Evolutionary conservation across 2,888 invertebrate genomes (phyloP).

Genomic region (Caenorhabditis sp.): DNA sequence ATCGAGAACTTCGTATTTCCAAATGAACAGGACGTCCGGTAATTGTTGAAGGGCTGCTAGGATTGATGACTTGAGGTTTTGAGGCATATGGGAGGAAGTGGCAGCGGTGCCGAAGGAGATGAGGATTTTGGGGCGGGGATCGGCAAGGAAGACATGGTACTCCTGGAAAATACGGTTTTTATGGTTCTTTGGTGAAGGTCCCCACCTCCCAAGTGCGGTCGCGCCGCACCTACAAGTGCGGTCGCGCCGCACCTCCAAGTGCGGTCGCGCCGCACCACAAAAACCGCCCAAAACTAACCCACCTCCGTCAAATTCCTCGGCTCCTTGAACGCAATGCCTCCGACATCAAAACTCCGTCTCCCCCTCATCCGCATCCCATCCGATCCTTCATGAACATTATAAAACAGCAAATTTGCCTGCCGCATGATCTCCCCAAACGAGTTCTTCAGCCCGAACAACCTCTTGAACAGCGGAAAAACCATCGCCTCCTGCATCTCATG

Average conservation of each 20-base stretch:
- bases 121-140: slow-evolving; percentile 49
- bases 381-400: slow-evolving; percentile 51
- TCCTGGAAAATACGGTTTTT: too few relatives aligned
- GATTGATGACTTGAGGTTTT: slow-evolving; percentile 54
- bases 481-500: slow-evolving; percentile 49
- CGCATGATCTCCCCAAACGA: slow-evolving; percentile 53
- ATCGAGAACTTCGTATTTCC: slow-evolving; percentile 70
- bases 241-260: too few relatives aligned
- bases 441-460: slow-evolving; percentile 26
- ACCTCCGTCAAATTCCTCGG: slow-evolving; percentile 38
- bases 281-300: too few relatives aligned
- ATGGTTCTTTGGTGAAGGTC: too few relatives aligned
- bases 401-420: slow-evolving; percentile 44
- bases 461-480: slow-evolving; percentile 26
- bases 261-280: too few relatives aligned
- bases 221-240: too few relatives aligned
- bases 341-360: slow-evolving; percentile 60
- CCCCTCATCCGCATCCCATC: slow-evolving; percentile 42
- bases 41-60: slow-evolving; percentile 54
- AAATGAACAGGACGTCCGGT: slow-evolving; percentile 67
- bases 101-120: slow-evolving; percentile 71
- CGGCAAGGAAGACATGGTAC: slow-evolving; percentile 30
- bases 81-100: slow-evolving; percentile 66
- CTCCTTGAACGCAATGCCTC: slow-evolving; percentile 64
- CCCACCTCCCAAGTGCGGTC: too few relatives aligned